Evolutionary conservation across 1,140 invertebrate genomes (phyloP), one percentile per base, ranked within the genome.

Genomic region (Bemisia tabaci): DNA sequence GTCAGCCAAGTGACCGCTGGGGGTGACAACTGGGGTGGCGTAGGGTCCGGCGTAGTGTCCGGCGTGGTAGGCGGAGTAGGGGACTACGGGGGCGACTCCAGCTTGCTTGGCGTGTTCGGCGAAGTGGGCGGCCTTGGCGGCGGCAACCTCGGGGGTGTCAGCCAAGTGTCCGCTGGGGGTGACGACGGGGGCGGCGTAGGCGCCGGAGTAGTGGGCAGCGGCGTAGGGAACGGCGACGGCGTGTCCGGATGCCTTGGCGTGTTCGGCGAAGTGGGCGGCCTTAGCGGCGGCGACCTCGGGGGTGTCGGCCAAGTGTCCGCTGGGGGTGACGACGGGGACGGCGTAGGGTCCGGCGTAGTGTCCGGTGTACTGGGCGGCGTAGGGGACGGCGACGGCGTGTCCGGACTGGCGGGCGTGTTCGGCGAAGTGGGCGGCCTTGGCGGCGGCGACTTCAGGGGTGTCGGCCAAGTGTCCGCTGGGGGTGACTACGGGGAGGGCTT

Each of bases 281-380:
- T 83, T 83, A 59, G 83, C 83, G 60, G 79, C 79, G 60, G 81
- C 80, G 2, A 84, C 83, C 75, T 84, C 83, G 39, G 82, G 81
- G 1, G 83, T 83, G 69, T 84, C 83, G 11, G 81, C 74, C 62
- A 85, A 81, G 65, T 82, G 80, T 64, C 83, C 84, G 70, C 84
- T 82, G 25, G 80, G 79, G 22, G 82, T 82, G 1, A 83, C 67
- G 21, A 70, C 69, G 25, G 69, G 64, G 63, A 25, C 33, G n/a
- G 69, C 69, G 62, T 68, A 67, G 25, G 70, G 70, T 61, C 61
- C 69, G 66, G 24, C 39, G 71, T 68, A 67, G 39, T 62, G 33
- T 39, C 66, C 61, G 62, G 67, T 60, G 66, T 72, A 68, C n/a
- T n/a, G n/a, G n/a, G n/a, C n/a, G n/a, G n/a, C n/a, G 63, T 67